Evolutionary conservation across 2,797 vertebrate genomes (phyloP).

Genomic region (Phoeniculus purpureus): DNA sequence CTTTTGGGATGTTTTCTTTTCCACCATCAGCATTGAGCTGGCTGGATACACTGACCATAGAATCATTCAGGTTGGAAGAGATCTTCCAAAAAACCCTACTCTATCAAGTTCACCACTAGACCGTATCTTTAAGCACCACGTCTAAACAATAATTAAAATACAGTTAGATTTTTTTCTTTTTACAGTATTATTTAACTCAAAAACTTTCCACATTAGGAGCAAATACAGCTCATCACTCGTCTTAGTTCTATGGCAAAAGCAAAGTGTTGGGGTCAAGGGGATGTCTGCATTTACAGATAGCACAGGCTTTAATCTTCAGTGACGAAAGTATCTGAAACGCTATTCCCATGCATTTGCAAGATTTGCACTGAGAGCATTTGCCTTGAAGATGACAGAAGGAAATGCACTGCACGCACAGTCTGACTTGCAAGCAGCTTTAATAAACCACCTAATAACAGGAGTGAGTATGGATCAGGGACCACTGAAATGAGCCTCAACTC

Average conservation of each 20-base stretch:
- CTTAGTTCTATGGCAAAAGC: background rate
- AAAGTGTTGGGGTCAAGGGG: background rate
- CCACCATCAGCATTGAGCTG: background rate
- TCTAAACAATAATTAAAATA: too few species aligned
- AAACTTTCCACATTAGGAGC: background rate
- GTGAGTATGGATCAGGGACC: background rate
- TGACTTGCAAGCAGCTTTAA: background rate
- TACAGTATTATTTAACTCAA: background rate
- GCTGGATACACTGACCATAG: background rate
- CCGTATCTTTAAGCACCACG: too few species aligned
- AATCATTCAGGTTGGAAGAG: too few species aligned
- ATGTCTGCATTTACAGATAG: background rate
- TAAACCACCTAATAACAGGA: background rate
- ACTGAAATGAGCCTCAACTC: background rate
- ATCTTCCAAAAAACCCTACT: too few species aligned
- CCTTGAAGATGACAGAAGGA: background rate
- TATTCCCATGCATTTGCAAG: background rate
- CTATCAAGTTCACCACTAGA: too few species aligned
- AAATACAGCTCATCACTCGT: background rate
- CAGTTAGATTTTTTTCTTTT: too few species aligned
- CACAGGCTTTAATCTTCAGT: background rate
- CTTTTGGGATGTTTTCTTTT: background rate
- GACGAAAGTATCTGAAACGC: background rate
- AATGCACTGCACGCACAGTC: accelerated
- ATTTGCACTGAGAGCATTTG: background rate